Base-by-base conservation (phyloP, 2,113 vertebrate genomes). In the Corythaixoides concolor region DNA sequence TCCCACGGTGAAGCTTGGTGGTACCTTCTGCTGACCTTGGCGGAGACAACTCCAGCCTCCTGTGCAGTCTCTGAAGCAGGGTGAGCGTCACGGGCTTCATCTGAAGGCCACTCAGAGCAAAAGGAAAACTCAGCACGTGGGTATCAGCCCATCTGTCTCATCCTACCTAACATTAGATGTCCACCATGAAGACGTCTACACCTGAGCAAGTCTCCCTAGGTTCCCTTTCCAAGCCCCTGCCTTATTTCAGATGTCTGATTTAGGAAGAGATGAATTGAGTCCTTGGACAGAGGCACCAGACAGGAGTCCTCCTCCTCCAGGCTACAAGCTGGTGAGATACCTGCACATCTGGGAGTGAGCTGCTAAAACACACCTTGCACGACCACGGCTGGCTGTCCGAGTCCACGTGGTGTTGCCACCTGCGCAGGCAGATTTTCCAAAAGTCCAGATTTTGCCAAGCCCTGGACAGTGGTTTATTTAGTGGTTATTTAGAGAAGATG, bases 391-490 rank as follows among this genome's bases (percentile, higher is more conserved):
- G 78, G 10, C 30, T 43, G 49, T 7, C 50, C 5, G 0, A 35
- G 12, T 28, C 62, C 72, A 7, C 1, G 0, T 4, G 0, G 43
- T 14, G 37, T 28, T 56, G 49, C 75, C 76, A 30, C 55, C 33
- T 17, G n/a, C 87, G 5, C 41, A 5, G 37, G 37, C 30, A 55
- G 43, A 19, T 74, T 24, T 43, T 26, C 85, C 82, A 8, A 2
- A 49, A 68, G 12, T 0, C 20, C 26, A 8, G 16, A 2, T 32
- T 70, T 74, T 6, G 27, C 66, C 59, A 33, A 39, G 47, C 28
- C 19, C 49, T 1, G 2, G 12, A 3, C 0, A 4, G 18, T 0
- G n/a, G 12, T 35, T 86, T 19, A 5, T 64, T 70, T 1, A 0
- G 5, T 9, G 45, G 12, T 26, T 45, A 1, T 33, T 66, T 1